Base-by-base conservation (phyloP, 2,113 vertebrate genomes). In the Centrocercus urophasianus region DNA sequence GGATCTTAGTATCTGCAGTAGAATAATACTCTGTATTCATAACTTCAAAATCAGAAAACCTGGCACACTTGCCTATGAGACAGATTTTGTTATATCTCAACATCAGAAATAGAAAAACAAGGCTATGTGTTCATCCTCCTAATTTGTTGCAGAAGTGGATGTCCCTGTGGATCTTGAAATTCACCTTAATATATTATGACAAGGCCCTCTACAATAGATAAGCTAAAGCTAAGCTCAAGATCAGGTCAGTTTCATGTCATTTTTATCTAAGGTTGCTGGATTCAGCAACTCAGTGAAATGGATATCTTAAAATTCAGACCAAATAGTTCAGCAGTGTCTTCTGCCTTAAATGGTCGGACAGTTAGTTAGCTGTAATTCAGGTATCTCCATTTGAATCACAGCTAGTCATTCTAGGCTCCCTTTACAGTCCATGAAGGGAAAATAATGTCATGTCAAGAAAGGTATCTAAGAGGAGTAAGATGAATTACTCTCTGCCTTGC, bases 361-460 rank as follows among this genome's bases (percentile, higher is more conserved):
- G 40, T 36, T 72, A 90, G 57, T 47, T 71, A 77, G 13, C 9
- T 34, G 16, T 20, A 60, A 43, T 78, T 89, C 81, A 87, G n/a
- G 38, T 38, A 61, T 70, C 60, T 88, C 42, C 19, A 77, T 83
- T 85, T 83, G 95, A 93, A 10, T 60, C 14, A 74, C 30, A 80
- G 54, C 36, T 74, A 77, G 72, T 56, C 72, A 66, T 48, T 76
- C 56, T 36, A 66, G 42, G 60, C 45, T 86, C 27, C 63, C 42
- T 88, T 89, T 59, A 66, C 11, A 85, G 64, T 73, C 67, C 32
- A 89, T 1, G 11, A 76, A 76, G 11, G 13, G n/a, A 91, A 94
- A 94, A 93, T 93, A 87, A 94, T 93, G 71, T 91, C 48, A 70
- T 10, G 36, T 47, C 89, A 87, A 89, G 71, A 65, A 78, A 88